Conservation (phyloP, 2,888 invertebrate species). For the Xanthia icteritia region DNA sequence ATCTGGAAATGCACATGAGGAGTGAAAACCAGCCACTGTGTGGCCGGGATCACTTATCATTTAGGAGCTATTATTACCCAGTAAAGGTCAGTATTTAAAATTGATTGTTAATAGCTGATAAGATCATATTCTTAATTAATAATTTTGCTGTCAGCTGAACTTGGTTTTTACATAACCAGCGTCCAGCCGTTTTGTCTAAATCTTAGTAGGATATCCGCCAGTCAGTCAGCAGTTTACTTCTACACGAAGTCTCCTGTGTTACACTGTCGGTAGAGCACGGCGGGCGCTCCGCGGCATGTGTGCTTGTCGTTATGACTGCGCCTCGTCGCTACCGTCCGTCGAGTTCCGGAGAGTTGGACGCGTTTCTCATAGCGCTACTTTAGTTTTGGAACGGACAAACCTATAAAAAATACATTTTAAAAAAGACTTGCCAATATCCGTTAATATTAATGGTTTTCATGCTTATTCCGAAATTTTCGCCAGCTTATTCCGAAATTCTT, state of each 20-base stretch:
- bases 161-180: conserved; percentile 11
- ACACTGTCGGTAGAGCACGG: conserved; percentile 86
- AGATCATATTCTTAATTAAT: background rate
- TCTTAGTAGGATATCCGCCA: conserved; percentile 71
- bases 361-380: conserved; percentile 72
- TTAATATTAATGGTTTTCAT: background rate
- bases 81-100: conserved; percentile 93
- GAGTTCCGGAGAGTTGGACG: conserved; percentile 87
- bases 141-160: background rate
- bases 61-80: conserved; percentile 99
- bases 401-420: too few species aligned
- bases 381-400: conserved; percentile 87
- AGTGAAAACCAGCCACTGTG: conserved; percentile 98
- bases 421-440: background rate
- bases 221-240: conserved; percentile 85
- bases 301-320: conserved; percentile 81
- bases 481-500: background rate
- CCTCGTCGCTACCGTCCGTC: conserved; percentile 69
- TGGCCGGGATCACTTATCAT: conserved; percentile 99
- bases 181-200: background rate
- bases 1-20: conserved; percentile 99
- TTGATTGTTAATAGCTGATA: background rate
- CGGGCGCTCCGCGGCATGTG: conserved; percentile 67
- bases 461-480: too few species aligned
- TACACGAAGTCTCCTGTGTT: conserved; percentile 79